These are phyloP conservation scores for Gymnoscelis rufifasciata DNA, from an alignment of 2,888 invertebrate genomes.

Conservation along the genomic window DNA sequence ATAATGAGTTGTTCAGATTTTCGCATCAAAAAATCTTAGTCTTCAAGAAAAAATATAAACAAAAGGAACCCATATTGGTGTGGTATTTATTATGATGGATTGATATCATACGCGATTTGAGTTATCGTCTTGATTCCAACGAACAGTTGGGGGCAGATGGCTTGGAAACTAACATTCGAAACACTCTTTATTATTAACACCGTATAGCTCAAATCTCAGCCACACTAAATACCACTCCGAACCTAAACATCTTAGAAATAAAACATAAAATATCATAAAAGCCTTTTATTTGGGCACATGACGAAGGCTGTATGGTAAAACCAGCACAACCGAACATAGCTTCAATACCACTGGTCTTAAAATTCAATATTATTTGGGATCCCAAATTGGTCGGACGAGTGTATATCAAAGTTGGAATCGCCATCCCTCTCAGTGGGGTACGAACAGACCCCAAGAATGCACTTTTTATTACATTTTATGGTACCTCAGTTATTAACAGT, in stretches of 20 bases:
- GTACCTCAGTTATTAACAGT: constrained; percentile 62
- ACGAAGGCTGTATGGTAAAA: constrained; percentile 9
- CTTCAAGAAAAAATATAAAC: not conserved
- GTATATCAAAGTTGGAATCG: constrained; percentile 47
- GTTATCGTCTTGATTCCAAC: constrained; percentile 49
- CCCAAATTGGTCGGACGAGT: constrained; percentile 15
- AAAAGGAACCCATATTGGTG: not conserved
- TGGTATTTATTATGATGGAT: constrained; percentile 39
- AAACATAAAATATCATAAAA: constrained; percentile 3
- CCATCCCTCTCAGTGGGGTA: constrained; percentile 64
- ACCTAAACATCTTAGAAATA: not conserved
- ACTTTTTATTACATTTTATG: constrained; percentile 62
- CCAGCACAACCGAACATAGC: constrained; percentile 16
- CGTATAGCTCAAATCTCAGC: constrained; percentile 30
- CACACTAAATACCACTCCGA: constrained; percentile 4
- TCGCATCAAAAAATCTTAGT: too few relatives aligned
- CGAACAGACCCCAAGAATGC: constrained; percentile 54
- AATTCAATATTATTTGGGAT: constrained; percentile 8
- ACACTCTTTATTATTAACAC: constrained; percentile 42
- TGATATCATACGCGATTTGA: constrained; percentile 38
- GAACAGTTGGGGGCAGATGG: constrained; percentile 63
- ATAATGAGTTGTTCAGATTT: too few relatives aligned
- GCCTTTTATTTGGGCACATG: not conserved
- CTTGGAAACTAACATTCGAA: constrained; percentile 35
- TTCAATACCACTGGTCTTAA: not conserved